Evolutionary conservation across 2,113 vertebrate species (phyloP), one percentile per base, ranked within the genome.

Genomic region (Nycticryphes semicollaris): DNA sequence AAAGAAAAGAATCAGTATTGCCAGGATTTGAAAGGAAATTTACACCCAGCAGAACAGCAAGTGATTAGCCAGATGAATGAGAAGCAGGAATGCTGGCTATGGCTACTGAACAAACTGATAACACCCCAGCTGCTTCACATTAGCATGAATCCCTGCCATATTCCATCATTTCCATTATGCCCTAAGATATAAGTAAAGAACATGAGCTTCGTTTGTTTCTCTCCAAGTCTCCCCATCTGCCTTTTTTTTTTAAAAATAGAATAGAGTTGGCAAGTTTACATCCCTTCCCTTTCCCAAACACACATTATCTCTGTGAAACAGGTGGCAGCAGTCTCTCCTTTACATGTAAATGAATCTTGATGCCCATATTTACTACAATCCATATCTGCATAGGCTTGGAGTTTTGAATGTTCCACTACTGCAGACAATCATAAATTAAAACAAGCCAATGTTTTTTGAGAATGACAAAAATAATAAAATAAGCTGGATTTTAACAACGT

Each of bases 231-330:
- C 94, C 66, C 72, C 50, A 95, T 94, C 87, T 87, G 83, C 81
- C 4, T 84, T 93, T 86, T 95, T 94, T 90, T 91, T 95, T 92
- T 75, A 63, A 43, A 43, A 89, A 96, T 92, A 97, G 84, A 94
- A 97, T 51, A 89, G 85, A 87, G 90, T 90, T 95, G 96, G 96
- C 94, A 97, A 97, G 96, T 96, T 96, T 79, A 96, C 85, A 96
- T 95, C 89, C 83, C 79, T 94, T 94, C 67, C 81, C 70, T 82
- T 97, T 97, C 92, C 94, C 87, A 97, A 97, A 95, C 87, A 94
- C 24, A 0, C 80, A 97, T 96, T 98, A 98, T 97, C 98, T 98
- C 96, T 84, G 82, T 83, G 93, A 97, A 97, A 98, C 97, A 98
- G 96, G 97, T 97, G 94, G 96, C 91, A 92, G 95, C 69, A 95